phyloP scores from a whole-genome alignment of 2,113 vertebrate species.

The Irena cyanogastra region DNA sequence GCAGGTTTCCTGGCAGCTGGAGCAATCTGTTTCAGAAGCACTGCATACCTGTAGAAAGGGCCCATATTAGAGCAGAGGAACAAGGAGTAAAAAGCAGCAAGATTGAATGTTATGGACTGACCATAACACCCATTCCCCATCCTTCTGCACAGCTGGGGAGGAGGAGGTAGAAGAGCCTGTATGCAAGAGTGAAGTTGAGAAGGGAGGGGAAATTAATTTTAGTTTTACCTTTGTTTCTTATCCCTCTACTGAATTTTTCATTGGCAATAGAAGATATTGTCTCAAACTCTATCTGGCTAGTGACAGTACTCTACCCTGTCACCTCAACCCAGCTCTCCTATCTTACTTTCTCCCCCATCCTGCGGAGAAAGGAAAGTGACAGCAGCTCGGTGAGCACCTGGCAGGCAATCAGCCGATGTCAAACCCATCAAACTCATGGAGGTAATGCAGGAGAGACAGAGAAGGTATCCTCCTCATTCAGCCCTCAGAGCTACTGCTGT shows the following conservation, averaged over 20 bases:
- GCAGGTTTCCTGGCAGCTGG: background rate
- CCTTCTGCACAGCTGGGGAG: background rate
- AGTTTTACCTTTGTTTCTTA: background rate
- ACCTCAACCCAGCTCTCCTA: background rate
- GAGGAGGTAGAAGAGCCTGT: background rate
- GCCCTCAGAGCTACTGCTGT: background rate
- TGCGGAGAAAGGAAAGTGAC: background rate
- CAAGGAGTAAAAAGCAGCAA: background rate
- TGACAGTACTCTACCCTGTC: background rate
- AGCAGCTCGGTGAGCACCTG: background rate
- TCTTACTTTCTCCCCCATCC: background rate
- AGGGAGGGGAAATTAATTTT: accelerated
- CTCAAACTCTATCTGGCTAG: no score
- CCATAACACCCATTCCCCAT: background rate
- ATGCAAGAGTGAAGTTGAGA: background rate
- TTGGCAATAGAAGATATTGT: background rate
- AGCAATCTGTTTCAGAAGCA: background rate
- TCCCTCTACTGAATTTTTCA: background rate
- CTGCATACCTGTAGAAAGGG: background rate
- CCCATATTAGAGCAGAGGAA: background rate
- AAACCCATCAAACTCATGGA: background rate
- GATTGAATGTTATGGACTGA: background rate
- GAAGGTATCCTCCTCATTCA: background rate
- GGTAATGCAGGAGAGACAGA: background rate
- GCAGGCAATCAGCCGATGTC: background rate